Conservation (phyloP, 2,113 vertebrate genomes). For the Pyrgilauda ruficollis region DNA sequence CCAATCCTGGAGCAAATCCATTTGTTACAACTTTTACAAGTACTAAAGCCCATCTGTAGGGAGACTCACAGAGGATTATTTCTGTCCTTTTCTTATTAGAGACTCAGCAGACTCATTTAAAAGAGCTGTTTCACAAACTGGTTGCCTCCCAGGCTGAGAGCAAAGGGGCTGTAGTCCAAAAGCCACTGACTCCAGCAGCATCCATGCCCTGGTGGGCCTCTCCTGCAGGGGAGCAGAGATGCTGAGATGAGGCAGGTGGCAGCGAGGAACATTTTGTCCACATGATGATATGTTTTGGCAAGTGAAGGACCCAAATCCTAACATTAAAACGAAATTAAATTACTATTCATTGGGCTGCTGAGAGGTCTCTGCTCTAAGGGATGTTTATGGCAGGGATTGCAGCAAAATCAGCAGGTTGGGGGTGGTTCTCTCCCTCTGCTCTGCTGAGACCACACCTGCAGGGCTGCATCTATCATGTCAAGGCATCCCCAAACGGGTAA, state of each 20-base stretch:
- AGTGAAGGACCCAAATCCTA: neutral
- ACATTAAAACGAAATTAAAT: neutral
- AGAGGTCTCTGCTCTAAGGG: neutral
- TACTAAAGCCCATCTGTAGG: neutral
- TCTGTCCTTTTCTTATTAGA: constrained; percentile 26
- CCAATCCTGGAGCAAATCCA: neutral
- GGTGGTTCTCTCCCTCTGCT: neutral
- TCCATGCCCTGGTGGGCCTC: neutral
- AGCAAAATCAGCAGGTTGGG: neutral
- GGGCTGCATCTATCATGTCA: neutral
- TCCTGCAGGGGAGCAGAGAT: neutral
- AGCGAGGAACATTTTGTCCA: neutral
- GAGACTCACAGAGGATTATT: neutral
- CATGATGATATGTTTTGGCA: neutral
- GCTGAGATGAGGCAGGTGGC: neutral
- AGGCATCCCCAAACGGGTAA: too few species aligned
- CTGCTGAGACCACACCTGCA: neutral
- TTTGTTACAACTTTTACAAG: neutral
- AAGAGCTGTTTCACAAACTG: neutral
- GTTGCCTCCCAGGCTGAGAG: neutral
- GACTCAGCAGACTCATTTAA: neutral
- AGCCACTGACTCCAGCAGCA: neutral
- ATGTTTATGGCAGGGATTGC: neutral
- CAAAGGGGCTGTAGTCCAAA: neutral
- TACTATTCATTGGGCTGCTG: neutral